Evolutionary conservation across 1,140 invertebrate species (phyloP).

Genomic region (Leguminivora glycinivorella): DNA sequence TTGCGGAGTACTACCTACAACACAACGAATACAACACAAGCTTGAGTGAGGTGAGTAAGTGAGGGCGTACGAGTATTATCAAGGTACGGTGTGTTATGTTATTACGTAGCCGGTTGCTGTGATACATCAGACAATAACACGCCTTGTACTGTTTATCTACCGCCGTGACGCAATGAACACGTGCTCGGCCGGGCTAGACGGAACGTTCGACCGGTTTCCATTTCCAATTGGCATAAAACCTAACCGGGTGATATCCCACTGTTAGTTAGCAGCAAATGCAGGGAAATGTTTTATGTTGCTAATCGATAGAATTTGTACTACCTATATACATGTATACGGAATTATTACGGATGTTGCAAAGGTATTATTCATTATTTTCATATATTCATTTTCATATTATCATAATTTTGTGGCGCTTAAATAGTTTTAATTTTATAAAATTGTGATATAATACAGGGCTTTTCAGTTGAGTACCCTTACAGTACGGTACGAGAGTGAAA

Average conservation of each 20-base stretch:
- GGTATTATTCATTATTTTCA: no score
- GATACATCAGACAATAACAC: slow-evolving; percentile 29
- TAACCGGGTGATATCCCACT: background rate
- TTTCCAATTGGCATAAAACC: background rate
- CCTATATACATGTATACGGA: no score
- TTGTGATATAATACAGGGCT: no score
- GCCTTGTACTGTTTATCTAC: slow-evolving; percentile 28
- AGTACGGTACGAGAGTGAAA: no score
- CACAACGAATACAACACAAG: no score
- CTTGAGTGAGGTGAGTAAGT: background rate
- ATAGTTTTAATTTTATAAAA: no score
- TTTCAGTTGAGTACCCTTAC: no score
- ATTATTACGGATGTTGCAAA: background rate
- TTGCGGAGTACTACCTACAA: no score
- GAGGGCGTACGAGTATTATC: slow-evolving; percentile 16
- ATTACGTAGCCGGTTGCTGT: slow-evolving; percentile 22
- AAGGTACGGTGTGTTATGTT: background rate
- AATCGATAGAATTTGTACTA: background rate
- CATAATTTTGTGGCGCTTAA: no score
- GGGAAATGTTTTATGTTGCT: background rate
- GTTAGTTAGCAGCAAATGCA: background rate
- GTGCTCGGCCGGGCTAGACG: slow-evolving; percentile 6
- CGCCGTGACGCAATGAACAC: slow-evolving; percentile 19
- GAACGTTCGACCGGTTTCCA: slow-evolving; percentile 5
- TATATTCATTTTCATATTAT: no score